A percentile compares a stretch with the other conserved stretches of the same genome.
phyloP scores from a whole-genome alignment of 2,888 invertebrate genomes.

The Anoplius nigerrimus region DNA sequence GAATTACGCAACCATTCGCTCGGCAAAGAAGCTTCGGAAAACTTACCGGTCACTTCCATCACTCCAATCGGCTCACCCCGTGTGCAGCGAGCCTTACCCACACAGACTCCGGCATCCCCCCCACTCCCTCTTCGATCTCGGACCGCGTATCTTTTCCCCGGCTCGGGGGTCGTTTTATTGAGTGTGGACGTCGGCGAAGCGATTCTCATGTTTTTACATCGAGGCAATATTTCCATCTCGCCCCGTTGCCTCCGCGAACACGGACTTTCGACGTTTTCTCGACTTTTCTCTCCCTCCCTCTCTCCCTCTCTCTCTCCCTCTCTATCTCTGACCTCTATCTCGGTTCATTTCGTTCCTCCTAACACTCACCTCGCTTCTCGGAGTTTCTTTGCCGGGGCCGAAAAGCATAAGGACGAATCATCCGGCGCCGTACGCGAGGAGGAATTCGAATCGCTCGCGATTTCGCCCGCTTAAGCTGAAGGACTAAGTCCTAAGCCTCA shows the following conservation, averaged over 20 bases:
- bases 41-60: background rate
- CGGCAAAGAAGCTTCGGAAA: too few relatives aligned
- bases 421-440: constrained; percentile 54
- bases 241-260: constrained; percentile 68
- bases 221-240: constrained; percentile 74
- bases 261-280: constrained; percentile 59
- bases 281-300: constrained; percentile 26
- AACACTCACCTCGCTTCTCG: background rate
- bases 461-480: background rate
- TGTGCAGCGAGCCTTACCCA: constrained; percentile 15
- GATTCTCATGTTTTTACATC: constrained; percentile 75
- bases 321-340: too few relatives aligned
- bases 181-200: constrained; percentile 68
- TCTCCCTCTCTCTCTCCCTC: constrained; percentile 24
- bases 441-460: constrained; percentile 45
- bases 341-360: too few relatives aligned
- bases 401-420: constrained; percentile 30
- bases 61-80: background rate
- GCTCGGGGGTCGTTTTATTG: constrained; percentile 69
- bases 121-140: constrained; percentile 36
- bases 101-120: background rate
- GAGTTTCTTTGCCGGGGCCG: constrained; percentile 9
- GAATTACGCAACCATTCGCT: too few relatives aligned
- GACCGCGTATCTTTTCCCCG: constrained; percentile 59
- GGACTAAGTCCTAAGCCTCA: constrained; percentile 6